These are phyloP conservation scores for Apodemia duryi DNA, from an alignment of 2,888 invertebrate species.

Conservation along the genomic window DNA sequence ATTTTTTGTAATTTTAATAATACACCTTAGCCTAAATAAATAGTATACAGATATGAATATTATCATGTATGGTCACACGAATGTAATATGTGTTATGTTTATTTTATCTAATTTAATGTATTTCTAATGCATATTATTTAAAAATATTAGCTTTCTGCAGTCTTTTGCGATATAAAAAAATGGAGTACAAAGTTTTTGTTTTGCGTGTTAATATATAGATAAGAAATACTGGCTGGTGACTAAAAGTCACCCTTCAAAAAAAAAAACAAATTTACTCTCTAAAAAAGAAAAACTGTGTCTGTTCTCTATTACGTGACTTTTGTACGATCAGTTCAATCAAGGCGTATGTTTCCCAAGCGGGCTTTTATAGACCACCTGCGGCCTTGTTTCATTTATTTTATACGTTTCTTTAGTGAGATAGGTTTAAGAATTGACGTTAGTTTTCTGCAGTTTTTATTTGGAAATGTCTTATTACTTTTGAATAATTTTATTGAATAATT, in stretches of 20 bases:
- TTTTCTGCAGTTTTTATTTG: not conserved
- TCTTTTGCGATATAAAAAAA: no score
- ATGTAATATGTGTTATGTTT: no score
- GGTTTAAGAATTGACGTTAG: slow-evolving; percentile 7
- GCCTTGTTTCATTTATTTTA: slow-evolving; percentile 16
- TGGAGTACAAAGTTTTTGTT: no score
- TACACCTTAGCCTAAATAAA: no score
- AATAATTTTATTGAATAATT: not conserved
- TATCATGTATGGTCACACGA: no score
- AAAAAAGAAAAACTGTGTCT: slow-evolving; percentile 14
- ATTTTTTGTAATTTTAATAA: no score
- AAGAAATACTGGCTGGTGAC: no score
- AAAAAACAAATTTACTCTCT: slow-evolving; percentile 7
- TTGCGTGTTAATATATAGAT: no score
- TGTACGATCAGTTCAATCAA: slow-evolving; percentile 16
- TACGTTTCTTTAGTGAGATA: slow-evolving; percentile 14
- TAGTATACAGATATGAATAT: no score
- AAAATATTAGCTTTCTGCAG: no score
- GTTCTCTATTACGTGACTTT: slow-evolving; percentile 12
- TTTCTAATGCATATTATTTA: no score
- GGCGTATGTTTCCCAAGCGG: slow-evolving; percentile 14
- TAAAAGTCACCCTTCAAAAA: not conserved
- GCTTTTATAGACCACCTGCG: slow-evolving; percentile 14
- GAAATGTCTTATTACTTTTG: not conserved
- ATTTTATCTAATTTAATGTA: no score